Conservation (phyloP, 2,888 invertebrate genomes). For the Trichacis sp. region DNA sequence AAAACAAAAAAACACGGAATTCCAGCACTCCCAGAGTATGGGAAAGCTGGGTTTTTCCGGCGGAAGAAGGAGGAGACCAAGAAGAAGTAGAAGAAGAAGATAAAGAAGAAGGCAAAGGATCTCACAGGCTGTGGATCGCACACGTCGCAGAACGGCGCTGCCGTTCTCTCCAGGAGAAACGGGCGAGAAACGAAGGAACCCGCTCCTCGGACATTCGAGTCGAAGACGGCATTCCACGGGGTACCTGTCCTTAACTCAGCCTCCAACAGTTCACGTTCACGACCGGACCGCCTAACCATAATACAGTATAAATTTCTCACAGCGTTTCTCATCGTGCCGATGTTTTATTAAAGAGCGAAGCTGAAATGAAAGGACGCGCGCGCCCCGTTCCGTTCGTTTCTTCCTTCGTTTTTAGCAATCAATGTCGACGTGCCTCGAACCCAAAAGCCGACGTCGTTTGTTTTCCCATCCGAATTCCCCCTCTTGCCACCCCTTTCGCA, state of each 20-base stretch:
- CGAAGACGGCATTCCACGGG: conserved; percentile 60
- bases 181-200: too few species aligned
- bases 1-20: too few species aligned
- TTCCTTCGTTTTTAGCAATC: too few species aligned
- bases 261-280: conserved; percentile 56
- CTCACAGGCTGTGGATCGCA: conserved; percentile 41
- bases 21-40: too few species aligned
- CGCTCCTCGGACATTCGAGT: conserved; percentile 49
- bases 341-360: conserved; percentile 14
- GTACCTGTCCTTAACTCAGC: conserved; percentile 61
- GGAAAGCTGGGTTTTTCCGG: conserved; percentile 21
- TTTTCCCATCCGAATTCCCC: too few species aligned
- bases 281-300: conserved; percentile 52
- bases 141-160: conserved; percentile 43
- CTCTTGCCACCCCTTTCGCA: too few species aligned
- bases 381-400: too few species aligned
- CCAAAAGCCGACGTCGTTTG: too few species aligned
- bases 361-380: too few species aligned
- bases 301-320: conserved; percentile 40
- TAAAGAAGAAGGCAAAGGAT: conserved; percentile 12
- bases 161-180: conserved; percentile 37
- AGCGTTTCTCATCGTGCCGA: conserved; percentile 18
- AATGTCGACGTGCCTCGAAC: too few species aligned
- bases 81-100: too few species aligned
- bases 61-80: conserved; percentile 16